Evolutionary conservation across 2,113 vertebrate species (phyloP).

Genomic region (Stigmatopora nigra): DNA sequence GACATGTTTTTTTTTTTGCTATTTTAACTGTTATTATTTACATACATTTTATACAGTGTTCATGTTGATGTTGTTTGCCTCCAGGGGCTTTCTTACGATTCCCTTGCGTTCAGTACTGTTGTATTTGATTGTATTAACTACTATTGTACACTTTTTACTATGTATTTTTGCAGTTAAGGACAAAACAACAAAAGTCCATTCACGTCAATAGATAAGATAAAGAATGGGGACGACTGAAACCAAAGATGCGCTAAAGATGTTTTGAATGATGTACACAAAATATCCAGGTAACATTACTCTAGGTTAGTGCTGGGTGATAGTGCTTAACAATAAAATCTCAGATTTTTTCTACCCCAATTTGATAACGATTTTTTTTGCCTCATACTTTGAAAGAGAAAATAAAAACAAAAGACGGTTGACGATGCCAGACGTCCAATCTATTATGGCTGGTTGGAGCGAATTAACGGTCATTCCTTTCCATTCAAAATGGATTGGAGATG

Average conservation of each 20-base stretch:
- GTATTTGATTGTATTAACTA: slow-evolving; percentile 62
- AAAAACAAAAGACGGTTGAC: no score
- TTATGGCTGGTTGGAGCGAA: no score
- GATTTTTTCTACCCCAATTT: no score
- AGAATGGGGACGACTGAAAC: slow-evolving; percentile 54
- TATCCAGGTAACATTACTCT: slow-evolving; percentile 62
- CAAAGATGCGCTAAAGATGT: slow-evolving; percentile 66
- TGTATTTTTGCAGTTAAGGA: slow-evolving; percentile 41
- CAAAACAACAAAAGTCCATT: slow-evolving; percentile 32
- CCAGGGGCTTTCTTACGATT: slow-evolving; percentile 40
- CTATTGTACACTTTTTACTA: slow-evolving; percentile 49
- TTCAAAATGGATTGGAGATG: no score
- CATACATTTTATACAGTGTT: slow-evolving; percentile 34
- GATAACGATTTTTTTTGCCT: no score
- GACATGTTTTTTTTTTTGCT: slow-evolving; percentile 47
- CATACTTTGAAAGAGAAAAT: no score
- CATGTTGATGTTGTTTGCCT: slow-evolving; percentile 53
- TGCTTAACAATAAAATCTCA: no score
- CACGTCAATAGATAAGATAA: slow-evolving; percentile 1
- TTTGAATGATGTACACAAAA: slow-evolving; percentile 62
- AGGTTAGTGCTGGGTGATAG: no score
- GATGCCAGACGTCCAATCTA: no score
- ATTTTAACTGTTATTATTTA: slow-evolving; percentile 51
- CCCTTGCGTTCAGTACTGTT: slow-evolving; percentile 65
- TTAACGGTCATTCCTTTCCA: no score